A percentile compares a stretch with the other conserved stretches of the same genome.
phyloP scores from a whole-genome alignment of 2,888 invertebrate genomes.

The Lasioglossum marginatum region DNA sequence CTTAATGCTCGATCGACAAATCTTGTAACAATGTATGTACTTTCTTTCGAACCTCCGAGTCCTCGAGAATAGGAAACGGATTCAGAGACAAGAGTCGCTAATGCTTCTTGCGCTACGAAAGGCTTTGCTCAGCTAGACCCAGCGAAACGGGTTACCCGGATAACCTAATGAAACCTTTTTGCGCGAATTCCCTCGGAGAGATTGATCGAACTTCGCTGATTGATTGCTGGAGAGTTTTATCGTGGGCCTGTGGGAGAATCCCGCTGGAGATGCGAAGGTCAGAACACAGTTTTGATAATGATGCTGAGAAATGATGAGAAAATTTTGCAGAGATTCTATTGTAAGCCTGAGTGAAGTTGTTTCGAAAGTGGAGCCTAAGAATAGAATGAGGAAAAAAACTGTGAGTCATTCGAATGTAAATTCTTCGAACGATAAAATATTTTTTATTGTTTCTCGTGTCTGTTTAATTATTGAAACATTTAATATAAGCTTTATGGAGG shows the following conservation, averaged over 20 bases:
- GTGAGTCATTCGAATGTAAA: background rate
- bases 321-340: background rate
- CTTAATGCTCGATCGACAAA: background rate
- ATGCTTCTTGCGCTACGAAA: background rate
- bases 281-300: background rate
- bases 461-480: background rate
- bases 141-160: slow-evolving; percentile 3
- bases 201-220: background rate
- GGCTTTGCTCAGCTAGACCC: background rate
- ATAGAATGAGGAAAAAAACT: background rate
- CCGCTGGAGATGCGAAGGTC: background rate
- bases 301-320: background rate
- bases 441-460: background rate
- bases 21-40: background rate
- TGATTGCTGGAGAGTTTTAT: background rate
- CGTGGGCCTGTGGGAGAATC: background rate
- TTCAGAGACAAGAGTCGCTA: background rate
- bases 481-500: background rate
- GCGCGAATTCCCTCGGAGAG: background rate
- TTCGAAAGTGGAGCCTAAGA: background rate
- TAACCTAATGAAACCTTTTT: background rate
- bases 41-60: background rate
- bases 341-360: background rate
- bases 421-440: background rate
- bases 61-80: background rate